These are phyloP conservation scores for Alsophila aescularia DNA, from an alignment of 2,888 invertebrate species.

Conservation along the genomic window DNA sequence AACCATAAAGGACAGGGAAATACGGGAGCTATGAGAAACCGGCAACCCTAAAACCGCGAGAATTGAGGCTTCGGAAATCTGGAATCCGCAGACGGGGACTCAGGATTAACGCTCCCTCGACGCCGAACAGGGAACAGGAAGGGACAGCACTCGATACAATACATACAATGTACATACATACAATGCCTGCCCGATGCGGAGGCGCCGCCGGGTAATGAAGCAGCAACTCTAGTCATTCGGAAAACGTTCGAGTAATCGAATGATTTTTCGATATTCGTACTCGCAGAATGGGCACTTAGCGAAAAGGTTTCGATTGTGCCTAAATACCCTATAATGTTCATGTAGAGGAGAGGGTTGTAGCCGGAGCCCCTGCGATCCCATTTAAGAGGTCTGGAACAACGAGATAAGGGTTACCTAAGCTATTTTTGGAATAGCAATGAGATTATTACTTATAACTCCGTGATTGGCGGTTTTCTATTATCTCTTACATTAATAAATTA, in stretches of 20 bases:
- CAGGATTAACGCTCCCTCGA: not conserved
- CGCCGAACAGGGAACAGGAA: not conserved
- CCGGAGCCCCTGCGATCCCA: slow-evolving; percentile 1
- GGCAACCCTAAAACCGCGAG: not conserved
- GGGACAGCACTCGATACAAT: not conserved
- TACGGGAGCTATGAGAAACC: not conserved
- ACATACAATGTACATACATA: not conserved
- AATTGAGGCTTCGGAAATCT: not conserved
- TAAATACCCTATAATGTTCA: slow-evolving; percentile 18
- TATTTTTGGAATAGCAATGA: slow-evolving; percentile 9
- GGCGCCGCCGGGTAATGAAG: slow-evolving; percentile 5
- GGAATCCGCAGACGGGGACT: not conserved
- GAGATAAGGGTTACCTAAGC: slow-evolving; percentile 15
- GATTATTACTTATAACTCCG: slow-evolving; percentile 2
- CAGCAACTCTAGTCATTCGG: slow-evolving; percentile 19
- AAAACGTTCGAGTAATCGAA: slow-evolving; percentile 21
- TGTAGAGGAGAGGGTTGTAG: slow-evolving; percentile 19
- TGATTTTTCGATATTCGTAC: slow-evolving; percentile 27
- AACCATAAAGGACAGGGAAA: slow-evolving; percentile 3
- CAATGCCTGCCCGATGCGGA: not conserved
- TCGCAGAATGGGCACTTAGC: slow-evolving; percentile 18
- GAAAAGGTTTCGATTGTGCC: slow-evolving; percentile 21
- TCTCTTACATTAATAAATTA: not conserved
- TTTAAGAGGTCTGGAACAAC: slow-evolving; percentile 14
- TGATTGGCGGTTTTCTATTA: not conserved